Base-by-base conservation (phyloP, 2,888 invertebrate genomes). In the Ischnus inquisitorius region DNA sequence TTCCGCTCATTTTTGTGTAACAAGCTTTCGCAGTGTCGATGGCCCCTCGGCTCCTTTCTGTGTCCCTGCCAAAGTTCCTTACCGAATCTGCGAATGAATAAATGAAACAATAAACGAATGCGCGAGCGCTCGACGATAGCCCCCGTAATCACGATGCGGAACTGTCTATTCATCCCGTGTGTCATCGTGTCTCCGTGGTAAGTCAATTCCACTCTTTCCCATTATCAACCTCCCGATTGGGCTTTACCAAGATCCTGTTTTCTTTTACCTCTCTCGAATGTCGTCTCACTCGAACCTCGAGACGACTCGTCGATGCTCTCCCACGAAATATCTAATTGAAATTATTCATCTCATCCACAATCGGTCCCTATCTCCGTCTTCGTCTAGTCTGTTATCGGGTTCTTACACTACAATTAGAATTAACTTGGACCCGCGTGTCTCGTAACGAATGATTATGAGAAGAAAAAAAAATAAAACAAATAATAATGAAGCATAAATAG, bases 401-500 rank as follows among this genome's bases (percentile, higher is more conserved):
- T 79, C 75, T 79, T 83, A 75, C 46, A 79, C 67, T 82, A 83
- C 79, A 71, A 79, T 79, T 76, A 79, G 79, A 57, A 79, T 79
- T 41, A 79, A 72, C 19, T 68, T 68, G 4, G 60, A 74, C 71
- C 83, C 76, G 82, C 74, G 83, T 79, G 83, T 83, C 65, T 65
- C 83, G 79, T 60, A 79, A 79, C 51, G 67, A 75, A 72, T 25
- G 76, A 79, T 60, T 34, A 71, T 39, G 51, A 77, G 34, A 57
- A 57, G n/a, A 16, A 10, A 39, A 54, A 75, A 46, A 28, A 22
- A 51, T 6, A 51, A 16, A 60, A 72, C 22, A 8, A 25, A 48
- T n/a, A 48, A 34, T 8, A 43, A 28, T 60, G 4, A 62, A 74
- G 28, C n/a, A 25, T 57, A 25, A 57, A 57, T 16, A 34, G 34